Percentiles rank a stretch among this genome's conserved stretches.
Evolutionary conservation across 2,888 invertebrate species (phyloP).

Genomic region (Tenodera sinensis): DNA sequence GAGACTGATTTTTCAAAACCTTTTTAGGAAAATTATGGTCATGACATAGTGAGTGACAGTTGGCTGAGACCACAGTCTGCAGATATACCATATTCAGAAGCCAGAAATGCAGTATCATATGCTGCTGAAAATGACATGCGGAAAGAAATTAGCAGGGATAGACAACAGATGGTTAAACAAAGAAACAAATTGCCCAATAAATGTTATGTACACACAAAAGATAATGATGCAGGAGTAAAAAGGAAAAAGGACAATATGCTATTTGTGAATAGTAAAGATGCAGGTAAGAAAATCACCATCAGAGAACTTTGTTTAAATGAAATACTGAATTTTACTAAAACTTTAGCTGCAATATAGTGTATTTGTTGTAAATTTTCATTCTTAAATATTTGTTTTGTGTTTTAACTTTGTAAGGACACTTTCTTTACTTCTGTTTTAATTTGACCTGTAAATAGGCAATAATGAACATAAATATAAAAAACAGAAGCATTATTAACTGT

Average conservation of each 20-base stretch:
- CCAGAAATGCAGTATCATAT: neutral
- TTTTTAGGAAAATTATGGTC: neutral
- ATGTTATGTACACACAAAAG: neutral
- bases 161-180: neutral
- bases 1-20: neutral
- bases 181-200: neutral
- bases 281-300: neutral
- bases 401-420: too few species aligned
- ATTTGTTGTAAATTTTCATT: too few species aligned
- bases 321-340: neutral
- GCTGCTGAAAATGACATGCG: neutral
- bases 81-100: slow-evolving; percentile 30
- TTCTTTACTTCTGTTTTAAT: too few species aligned
- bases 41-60: neutral
- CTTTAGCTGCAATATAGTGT: neutral
- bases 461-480: too few species aligned
- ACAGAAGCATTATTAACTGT: too few species aligned
- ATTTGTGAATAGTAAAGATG: neutral
- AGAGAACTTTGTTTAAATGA: neutral
- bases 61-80: slow-evolving; percentile 37
- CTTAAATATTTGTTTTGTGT: too few species aligned
- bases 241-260: neutral
- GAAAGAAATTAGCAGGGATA: neutral
- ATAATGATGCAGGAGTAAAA: neutral
- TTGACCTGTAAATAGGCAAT: too few species aligned